Evolutionary conservation across 2,113 vertebrate genomes (phyloP), one percentile per base, ranked within the genome.

Genomic region (Colaptes auratus): DNA sequence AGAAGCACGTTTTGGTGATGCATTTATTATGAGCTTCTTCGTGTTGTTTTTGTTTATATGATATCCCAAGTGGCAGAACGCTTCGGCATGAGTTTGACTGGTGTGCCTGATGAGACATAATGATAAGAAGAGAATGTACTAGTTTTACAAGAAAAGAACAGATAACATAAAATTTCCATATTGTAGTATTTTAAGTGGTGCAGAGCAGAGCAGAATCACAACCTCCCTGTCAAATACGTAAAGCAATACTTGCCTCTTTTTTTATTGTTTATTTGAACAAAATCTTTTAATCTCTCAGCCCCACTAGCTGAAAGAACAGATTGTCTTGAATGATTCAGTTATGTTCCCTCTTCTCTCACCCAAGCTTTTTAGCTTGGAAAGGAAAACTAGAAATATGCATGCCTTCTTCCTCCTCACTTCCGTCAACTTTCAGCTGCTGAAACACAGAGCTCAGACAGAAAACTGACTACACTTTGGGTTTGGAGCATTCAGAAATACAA

Each of bases 81-180:
- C 52, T 95, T 95, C 46, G 77, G 81, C 66, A 76, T 55, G 31
- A 79, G 52, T 85, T 89, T 87, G 74, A 80, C 33, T 87, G 87
- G 76, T 35, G 71, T 89, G 71, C 82, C 64, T 93, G 92, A 95
- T 92, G 64, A 91, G 87, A 89, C 69, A 67, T 56, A 52, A 77
- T 0, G 64, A 93, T 96, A 92, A 67, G 91, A 91, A 91, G 82
- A 93, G 82, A 89, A 95, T 88, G 93, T 93, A 80, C 87, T 89
- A 58, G 60, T 91, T 92, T 82, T 77, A 33, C 72, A 85, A 52
- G 56, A 52, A 74, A 92, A 88, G 21, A 71, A 79, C 36, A 85
- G 84, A 91, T 82, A 92, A 87, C 7, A 2, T 87, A 67, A 74
- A 69, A 82, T 80, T 80, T 92, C 52, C 42, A 7, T 91, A 76